Conservation (phyloP, 1,140 invertebrate species). For the Drosophila arizonae region DNA sequence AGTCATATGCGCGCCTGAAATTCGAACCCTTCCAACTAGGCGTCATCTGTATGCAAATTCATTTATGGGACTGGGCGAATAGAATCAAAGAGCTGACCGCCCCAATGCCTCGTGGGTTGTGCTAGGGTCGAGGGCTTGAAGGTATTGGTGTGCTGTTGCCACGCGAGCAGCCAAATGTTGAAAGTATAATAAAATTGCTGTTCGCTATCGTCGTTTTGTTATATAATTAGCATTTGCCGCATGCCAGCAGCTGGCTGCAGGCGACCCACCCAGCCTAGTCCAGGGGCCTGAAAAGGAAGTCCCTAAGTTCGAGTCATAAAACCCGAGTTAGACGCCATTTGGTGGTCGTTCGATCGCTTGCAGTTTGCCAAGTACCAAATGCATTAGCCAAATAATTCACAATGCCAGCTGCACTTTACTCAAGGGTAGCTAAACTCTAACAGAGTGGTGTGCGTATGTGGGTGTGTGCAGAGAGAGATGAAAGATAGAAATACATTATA, state of each 20-base stretch:
- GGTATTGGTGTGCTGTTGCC: constrained; percentile 19
- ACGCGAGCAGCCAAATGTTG: constrained; percentile 51
- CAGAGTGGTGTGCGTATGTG: too few relatives aligned
- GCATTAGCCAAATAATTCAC: constrained; percentile 21
- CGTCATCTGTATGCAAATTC: constrained; percentile 64
- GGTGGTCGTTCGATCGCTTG: constrained; percentile 17
- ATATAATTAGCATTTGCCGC: constrained; percentile 64
- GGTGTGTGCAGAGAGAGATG: too few relatives aligned
- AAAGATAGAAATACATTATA: too few relatives aligned
- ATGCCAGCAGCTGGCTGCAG: constrained; percentile 53
- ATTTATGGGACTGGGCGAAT: neutral
- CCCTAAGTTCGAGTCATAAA: constrained; percentile 17
- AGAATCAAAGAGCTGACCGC: constrained; percentile 3
- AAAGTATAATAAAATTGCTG: constrained; percentile 57
- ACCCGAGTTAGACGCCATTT: constrained; percentile 23
- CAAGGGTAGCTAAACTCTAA: neutral
- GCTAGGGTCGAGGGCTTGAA: neutral
- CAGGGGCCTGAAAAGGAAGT: neutral
- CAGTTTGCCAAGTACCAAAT: constrained; percentile 15
- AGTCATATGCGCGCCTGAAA: constrained; percentile 27
- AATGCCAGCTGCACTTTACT: neutral
- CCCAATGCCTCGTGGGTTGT: constrained; percentile 1
- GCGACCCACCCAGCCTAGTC: neutral
- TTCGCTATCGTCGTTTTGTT: constrained; percentile 48
- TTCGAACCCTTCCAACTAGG: constrained; percentile 23